Percentiles rank a stretch among this genome's conserved stretches.
phyloP scores from a whole-genome alignment of 2,113 vertebrate genomes.

The Elgaria multicarinata region DNA sequence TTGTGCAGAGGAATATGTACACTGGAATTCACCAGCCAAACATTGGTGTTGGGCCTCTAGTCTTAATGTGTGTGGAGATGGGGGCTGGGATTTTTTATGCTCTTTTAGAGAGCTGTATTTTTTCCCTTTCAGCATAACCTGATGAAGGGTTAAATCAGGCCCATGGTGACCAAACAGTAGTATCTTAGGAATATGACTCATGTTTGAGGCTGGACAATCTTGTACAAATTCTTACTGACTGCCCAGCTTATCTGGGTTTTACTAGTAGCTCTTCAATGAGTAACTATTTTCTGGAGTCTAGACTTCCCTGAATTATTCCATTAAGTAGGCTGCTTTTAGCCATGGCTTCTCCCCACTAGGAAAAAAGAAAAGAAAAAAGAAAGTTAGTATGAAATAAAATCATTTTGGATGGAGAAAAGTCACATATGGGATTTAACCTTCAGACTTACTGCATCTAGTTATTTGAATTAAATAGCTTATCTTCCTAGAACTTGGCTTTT shows the following conservation, averaged over 20 bases:
- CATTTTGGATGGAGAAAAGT: neutral
- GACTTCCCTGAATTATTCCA: neutral
- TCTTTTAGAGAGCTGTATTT: neutral
- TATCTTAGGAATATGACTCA: neutral
- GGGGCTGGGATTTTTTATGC: neutral
- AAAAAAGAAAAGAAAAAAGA: neutral
- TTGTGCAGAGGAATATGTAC: neutral
- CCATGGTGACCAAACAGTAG: neutral
- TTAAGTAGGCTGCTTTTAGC: neutral
- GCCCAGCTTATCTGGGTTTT: neutral
- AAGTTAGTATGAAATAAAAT: neutral
- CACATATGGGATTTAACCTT: neutral
- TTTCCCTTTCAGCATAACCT: neutral
- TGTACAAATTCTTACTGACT: neutral
- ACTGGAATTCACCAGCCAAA: neutral
- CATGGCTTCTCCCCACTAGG: neutral
- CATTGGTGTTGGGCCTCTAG: neutral
- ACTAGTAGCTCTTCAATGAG: neutral
- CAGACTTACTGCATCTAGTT: neutral
- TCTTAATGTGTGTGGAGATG: neutral
- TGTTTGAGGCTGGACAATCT: neutral
- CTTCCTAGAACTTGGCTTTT: neutral
- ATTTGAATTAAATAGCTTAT: neutral
- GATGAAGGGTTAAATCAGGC: neutral
- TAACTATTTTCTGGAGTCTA: neutral